Evolutionary conservation across 2,113 vertebrate species (phyloP), one percentile per base, ranked within the genome.

Genomic region (Entomyzon cyanotis): DNA sequence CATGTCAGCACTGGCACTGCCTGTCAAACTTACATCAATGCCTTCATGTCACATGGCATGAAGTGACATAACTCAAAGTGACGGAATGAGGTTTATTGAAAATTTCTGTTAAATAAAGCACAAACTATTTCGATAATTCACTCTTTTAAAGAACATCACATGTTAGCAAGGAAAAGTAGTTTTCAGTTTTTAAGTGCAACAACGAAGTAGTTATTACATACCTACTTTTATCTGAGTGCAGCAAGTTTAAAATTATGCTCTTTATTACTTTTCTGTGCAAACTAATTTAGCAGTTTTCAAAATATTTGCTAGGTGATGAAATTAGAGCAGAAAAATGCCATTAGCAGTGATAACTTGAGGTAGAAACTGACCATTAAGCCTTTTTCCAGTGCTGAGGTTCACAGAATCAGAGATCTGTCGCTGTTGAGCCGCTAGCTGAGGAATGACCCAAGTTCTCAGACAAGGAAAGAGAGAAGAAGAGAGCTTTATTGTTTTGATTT

Each of bases 51-150:
- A 80, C 27, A 42, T 59, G 71, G 74, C 87, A 73, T 55, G 44
- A 89, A 76, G 44, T 91, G 84, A 91, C 81, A 87, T 76, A 91
- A 91, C 44, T 82, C 87, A 87, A 76, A 96, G 82, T 80, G 96
- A 93, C 0, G 5, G 93, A 95, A 95, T 90, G 75, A 94, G 63
- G 74, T 59, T 95, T 95, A 65, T 39, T 77, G 85, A 78, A 93
- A 91, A 83, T 59, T 90, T 82, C 53, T 80, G 39, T 93, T 77
- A 94, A 89, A 87, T 65, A 91, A 95, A 94, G 87, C 78, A 90
- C 30, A 17, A 80, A 63, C 41, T 84, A 70, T 73, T 93, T 80
- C 46, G 35, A 93, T 88, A 93, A 93, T 69, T 87, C 25, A 87
- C 25, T 25, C 31, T 89, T 74, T 55, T 47, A 78, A 89, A 91